These are phyloP conservation scores for Spongia lamella DNA, from an alignment of 37 sponge, comb jelly and placozoan genomes.

Conservation along the genomic window DNA sequence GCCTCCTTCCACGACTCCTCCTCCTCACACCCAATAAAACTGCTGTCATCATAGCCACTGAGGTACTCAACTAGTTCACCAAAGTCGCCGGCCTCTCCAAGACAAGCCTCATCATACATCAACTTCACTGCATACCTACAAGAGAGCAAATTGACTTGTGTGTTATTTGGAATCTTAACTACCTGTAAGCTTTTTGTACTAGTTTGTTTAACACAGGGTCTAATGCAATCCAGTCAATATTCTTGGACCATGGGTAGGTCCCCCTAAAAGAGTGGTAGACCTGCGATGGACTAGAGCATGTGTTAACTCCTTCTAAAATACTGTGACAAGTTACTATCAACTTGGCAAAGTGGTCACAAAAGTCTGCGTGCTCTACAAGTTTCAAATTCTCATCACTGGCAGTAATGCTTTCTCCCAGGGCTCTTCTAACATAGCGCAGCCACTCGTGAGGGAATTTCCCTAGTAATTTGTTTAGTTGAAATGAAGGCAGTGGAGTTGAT, in stretches of 20 bases:
- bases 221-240: slow-evolving; percentile 49
- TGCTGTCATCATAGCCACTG: slow-evolving; percentile 47
- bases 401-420: neutral
- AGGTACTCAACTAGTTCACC: slow-evolving; percentile 55
- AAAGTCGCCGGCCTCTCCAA: slow-evolving; percentile 57
- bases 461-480: slow-evolving; percentile 7
- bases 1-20: slow-evolving; percentile 51
- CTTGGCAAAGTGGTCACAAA: neutral
- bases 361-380: neutral
- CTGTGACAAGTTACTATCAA: slow-evolving; percentile 37
- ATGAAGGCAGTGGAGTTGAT: slow-evolving; percentile 5
- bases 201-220: slow-evolving; percentile 27
- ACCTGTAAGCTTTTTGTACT: slow-evolving; percentile 77
- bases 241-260: slow-evolving; percentile 46
- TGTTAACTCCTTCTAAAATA: slow-evolving; percentile 13
- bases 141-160: neutral
- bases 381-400: neutral
- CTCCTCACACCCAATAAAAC: slow-evolving; percentile 63
- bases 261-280: slow-evolving; percentile 52
- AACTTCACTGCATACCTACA: slow-evolving; percentile 87
- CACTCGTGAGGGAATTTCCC: slow-evolving; percentile 45
- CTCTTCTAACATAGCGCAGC: slow-evolving; percentile 17
- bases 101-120: slow-evolving; percentile 69
- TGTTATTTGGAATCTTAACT: neutral
- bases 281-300: slow-evolving; percentile 30